Evolutionary conservation across 2,797 vertebrate genomes (phyloP).

Genomic region (Phoebastria nigripes): DNA sequence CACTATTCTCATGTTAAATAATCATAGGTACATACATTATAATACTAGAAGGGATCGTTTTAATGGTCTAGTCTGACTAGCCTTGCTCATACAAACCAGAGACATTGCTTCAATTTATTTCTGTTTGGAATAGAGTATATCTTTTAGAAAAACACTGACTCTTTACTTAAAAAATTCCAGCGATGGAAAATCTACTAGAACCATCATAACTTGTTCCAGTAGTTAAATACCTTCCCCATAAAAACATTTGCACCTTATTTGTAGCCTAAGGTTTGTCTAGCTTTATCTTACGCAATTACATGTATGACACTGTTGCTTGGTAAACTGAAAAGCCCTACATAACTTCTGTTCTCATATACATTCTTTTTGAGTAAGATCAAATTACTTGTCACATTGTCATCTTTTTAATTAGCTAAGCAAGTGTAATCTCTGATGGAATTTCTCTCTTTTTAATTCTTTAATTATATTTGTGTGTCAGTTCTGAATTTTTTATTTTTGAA

Average conservation of each 20-base stretch:
- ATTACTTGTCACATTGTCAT: neutral
- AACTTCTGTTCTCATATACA: neutral
- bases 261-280: slow-evolving; percentile 12
- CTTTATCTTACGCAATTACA: neutral
- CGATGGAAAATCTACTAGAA: slow-evolving; percentile 29
- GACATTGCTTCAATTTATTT: slow-evolving; percentile 46
- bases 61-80: neutral
- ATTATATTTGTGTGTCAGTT: neutral
- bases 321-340: neutral
- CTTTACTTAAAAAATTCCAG: slow-evolving; percentile 60
- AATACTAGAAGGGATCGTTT: neutral
- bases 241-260: slow-evolving; percentile 55
- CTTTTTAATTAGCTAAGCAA: neutral
- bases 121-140: slow-evolving; percentile 53
- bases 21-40: neutral
- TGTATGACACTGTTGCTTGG: neutral
- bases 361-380: neutral
- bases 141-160: slow-evolving; percentile 65
- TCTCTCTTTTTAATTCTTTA: neutral
- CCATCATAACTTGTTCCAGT: slow-evolving; percentile 51
- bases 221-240: slow-evolving; percentile 58
- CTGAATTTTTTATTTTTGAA: neutral
- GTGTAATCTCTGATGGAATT: neutral
- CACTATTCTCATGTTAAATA: neutral
- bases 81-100: slow-evolving; percentile 22